Evolutionary conservation across 2,888 invertebrate genomes (phyloP).

Genomic region (Diarsia brunnea): DNA sequence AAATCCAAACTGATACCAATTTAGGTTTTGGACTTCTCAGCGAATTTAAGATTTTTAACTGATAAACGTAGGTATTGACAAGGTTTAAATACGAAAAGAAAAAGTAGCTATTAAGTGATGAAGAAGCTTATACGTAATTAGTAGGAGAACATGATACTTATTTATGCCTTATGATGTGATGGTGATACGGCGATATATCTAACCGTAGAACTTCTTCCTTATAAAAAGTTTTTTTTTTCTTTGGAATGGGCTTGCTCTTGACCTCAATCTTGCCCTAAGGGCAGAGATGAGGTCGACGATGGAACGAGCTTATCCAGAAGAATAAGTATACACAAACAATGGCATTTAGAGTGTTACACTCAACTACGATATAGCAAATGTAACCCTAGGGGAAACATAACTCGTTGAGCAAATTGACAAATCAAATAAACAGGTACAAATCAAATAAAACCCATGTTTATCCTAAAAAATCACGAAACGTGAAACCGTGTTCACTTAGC

Average conservation of each 20-base stretch:
- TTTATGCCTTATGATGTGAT: neutral
- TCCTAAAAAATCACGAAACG: slow-evolving; percentile 13
- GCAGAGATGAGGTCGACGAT: too few species aligned
- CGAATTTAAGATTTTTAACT: neutral
- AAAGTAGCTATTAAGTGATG: neutral
- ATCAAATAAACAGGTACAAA: neutral
- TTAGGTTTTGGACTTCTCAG: neutral
- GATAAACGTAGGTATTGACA: neutral
- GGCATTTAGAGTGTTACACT: neutral
- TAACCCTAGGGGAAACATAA: neutral
- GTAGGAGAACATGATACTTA: neutral
- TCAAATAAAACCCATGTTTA: neutral
- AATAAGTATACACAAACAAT: neutral
- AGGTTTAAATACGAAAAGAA: neutral
- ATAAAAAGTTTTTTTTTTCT: too few species aligned
- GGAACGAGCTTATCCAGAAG: too few species aligned
- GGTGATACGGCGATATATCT: neutral
- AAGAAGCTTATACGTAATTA: neutral
- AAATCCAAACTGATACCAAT: neutral
- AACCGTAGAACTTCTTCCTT: neutral
- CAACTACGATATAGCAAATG: neutral
- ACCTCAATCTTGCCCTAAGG: too few species aligned
- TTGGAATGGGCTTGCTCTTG: too few species aligned
- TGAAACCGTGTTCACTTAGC: slow-evolving; percentile 5
- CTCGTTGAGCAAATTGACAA: neutral